These are phyloP conservation scores for Nymphalis c-album DNA, from an alignment of 2,888 invertebrate species.

Conservation along the genomic window DNA sequence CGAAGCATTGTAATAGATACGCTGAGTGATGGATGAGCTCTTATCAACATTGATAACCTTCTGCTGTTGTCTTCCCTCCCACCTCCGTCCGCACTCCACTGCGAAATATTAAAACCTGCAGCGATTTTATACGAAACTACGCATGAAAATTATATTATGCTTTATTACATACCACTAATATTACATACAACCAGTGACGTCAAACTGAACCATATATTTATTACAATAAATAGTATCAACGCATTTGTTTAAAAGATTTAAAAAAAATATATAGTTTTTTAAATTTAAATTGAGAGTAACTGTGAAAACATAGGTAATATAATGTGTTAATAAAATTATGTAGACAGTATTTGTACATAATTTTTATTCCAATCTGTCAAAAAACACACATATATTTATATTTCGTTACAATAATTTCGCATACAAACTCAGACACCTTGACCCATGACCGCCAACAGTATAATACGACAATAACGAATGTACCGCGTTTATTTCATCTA, in stretches of 20 bases:
- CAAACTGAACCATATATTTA: no score
- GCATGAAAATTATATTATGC: not conserved
- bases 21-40: slow-evolving; percentile 70
- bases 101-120: slow-evolving; percentile 21
- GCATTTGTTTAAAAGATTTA: no score
- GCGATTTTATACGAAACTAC: not conserved
- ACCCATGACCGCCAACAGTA: slow-evolving; percentile 10
- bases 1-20: slow-evolving; percentile 43
- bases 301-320: no score
- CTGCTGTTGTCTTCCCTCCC: slow-evolving; percentile 52
- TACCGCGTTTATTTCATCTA: slow-evolving; percentile 52
- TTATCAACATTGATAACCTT: slow-evolving; percentile 78
- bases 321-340: no score
- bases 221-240: no score
- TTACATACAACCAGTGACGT: no score
- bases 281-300: no score
- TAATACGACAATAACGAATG: not conserved
- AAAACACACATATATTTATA: no score
- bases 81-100: slow-evolving; percentile 38
- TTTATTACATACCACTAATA: no score
- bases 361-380: no score
- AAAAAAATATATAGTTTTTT: no score
- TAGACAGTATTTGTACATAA: no score
- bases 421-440: slow-evolving; percentile 1
- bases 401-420: not conserved